A percentile compares a stretch with the other conserved stretches of the same genome.
phyloP scores from a whole-genome alignment of 1,140 invertebrate genomes.

The Diorhabda sublineata region DNA sequence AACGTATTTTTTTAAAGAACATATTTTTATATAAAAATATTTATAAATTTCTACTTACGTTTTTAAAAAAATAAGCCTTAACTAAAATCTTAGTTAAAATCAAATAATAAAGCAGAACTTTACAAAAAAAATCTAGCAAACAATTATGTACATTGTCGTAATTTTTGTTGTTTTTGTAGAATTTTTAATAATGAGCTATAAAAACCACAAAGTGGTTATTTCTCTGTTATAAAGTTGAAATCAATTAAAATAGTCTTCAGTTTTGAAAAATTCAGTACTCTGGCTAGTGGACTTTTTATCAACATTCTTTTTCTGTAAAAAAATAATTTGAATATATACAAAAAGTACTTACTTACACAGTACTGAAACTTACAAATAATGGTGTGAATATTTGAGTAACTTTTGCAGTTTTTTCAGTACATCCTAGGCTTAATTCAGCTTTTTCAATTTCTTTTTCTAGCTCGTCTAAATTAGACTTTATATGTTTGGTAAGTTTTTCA shows the following conservation, averaged over 20 bases:
- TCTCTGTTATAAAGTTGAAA: too few relatives aligned
- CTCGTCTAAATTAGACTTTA: conserved; percentile 38
- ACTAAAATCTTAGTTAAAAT: too few relatives aligned
- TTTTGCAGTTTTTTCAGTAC: conserved; percentile 31
- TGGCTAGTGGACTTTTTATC: conserved; percentile 17
- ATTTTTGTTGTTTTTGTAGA: too few relatives aligned
- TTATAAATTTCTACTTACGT: too few relatives aligned
- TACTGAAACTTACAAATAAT: conserved; percentile 41
- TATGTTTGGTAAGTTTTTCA: conserved; percentile 39
- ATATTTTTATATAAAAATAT: too few relatives aligned
- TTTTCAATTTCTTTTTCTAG: conserved; percentile 42
- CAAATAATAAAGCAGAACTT: too few relatives aligned
- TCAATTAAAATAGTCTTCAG: conserved; percentile 30
- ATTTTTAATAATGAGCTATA: too few relatives aligned
- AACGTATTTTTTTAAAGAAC: too few relatives aligned
- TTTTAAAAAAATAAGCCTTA: too few relatives aligned
- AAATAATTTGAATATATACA: conserved; percentile 7
- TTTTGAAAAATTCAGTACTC: conserved; percentile 25
- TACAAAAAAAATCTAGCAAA: too few relatives aligned
- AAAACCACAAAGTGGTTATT: too few relatives aligned
- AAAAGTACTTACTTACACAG: background rate
- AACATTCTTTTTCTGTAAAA: conserved; percentile 26
- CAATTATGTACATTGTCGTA: too few relatives aligned
- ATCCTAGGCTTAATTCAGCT: conserved; percentile 41
- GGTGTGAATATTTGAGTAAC: conserved; percentile 41